phyloP scores from a whole-genome alignment of 2,797 vertebrate species.

The Melopsittacus undulatus region DNA sequence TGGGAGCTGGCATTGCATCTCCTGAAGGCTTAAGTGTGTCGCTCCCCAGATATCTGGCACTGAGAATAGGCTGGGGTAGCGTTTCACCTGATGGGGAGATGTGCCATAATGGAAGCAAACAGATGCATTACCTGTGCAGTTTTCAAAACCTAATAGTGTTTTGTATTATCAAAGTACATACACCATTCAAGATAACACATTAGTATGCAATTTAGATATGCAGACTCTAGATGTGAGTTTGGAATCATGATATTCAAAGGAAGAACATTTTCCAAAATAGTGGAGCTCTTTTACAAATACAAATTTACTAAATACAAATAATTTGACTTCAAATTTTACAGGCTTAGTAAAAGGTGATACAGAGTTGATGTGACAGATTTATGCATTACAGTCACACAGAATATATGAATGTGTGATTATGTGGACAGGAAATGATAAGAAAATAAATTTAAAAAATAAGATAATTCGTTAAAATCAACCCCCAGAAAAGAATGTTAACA shows the following conservation, averaged over 20 bases:
- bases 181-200: background rate
- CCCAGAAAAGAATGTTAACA: background rate
- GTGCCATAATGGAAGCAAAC: background rate
- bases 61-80: background rate
- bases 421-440: background rate
- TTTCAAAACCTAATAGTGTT: background rate
- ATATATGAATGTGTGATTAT: background rate
- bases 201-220: background rate
- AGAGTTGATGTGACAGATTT: background rate
- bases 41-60: background rate
- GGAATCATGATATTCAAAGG: background rate
- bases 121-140: accelerated
- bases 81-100: background rate
- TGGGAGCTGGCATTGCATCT: background rate
- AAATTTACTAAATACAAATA: background rate
- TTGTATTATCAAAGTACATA: background rate
- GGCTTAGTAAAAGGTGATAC: background rate
- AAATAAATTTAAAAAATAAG: background rate
- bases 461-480: background rate
- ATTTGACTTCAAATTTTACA: background rate
- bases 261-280: background rate
- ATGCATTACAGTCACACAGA: background rate
- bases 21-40: background rate
- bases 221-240: background rate
- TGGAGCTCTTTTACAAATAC: background rate